Base-by-base conservation (phyloP, 2,797 vertebrate species). In the Peromyscus attwateri region DNA sequence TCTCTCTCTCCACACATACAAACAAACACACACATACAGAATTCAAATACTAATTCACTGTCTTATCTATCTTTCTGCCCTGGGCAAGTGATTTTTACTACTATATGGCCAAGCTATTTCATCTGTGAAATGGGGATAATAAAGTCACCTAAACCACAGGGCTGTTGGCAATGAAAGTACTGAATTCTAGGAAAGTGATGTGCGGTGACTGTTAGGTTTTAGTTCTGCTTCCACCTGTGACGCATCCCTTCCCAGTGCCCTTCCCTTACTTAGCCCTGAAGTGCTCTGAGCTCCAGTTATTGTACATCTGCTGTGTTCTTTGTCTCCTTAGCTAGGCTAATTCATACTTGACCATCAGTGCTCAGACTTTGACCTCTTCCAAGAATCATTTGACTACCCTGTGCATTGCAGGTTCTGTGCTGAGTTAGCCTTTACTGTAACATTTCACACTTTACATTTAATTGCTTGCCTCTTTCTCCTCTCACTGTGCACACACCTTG, bases 381-480 rank as follows among this genome's bases (percentile, higher is more conserved):
- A 57, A 34, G 62, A 94, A 79, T 70, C 21, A 23, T 82, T 68
- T 52, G 46, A 13, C 14, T 23, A 6, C 34, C n/a, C 25, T 4
- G 2, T 79, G 16, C 31, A 7, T 70, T 64, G 10, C 5, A 21
- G 27, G 25, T 37, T 85, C 1, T 1, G 4, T 4, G 70, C 14
- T 31, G 25, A 46, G 49, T 81, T 91, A 14, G 57, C n/a, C 57
- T 55, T 1, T 70, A 4, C 21, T 4, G 0, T 68, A 85, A 52
- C 37, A 57, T 52, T 49, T 79, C 60, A 23, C 25, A 70, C 27
- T 25, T 87, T 55, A 3, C 11, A 10, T 83, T 93, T 92, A 68
- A 75, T 46, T 77, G 21, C 73, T 75, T 31, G 52, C 31, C 73
- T 81, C 68, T 85, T 29, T 94, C 4, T 89, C 52, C n/a, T 95